phyloP scores from a whole-genome alignment of 2,888 invertebrate genomes.

The Heliothis peltigera region DNA sequence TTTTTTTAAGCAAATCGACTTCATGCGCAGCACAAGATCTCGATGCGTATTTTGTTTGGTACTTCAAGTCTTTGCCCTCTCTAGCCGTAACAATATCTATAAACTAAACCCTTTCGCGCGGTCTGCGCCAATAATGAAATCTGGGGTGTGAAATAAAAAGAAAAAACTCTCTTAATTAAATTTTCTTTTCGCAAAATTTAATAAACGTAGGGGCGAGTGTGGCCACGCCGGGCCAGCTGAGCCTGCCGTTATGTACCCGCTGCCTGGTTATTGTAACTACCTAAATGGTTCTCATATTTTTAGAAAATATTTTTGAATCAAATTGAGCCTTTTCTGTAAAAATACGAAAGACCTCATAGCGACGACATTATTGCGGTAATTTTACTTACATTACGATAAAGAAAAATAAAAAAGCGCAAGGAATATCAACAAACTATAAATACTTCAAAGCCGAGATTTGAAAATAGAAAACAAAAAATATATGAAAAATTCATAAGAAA shows the following conservation, averaged over 20 bases:
- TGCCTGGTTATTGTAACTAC: conserved; percentile 31
- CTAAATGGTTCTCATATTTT: conserved; percentile 22
- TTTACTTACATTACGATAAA: not conserved
- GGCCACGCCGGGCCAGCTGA: conserved; percentile 50
- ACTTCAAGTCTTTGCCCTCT: conserved; percentile 38
- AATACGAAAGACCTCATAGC: not conserved
- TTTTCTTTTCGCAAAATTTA: conserved; percentile 89
- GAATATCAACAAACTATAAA: not conserved
- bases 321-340: not conserved
- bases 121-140: conserved; percentile 87
- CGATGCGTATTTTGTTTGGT: not conserved
- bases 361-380: no score
- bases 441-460: not conserved
- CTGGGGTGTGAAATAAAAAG: conserved; percentile 89
- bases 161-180: conserved; percentile 89
- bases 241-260: conserved; percentile 27
- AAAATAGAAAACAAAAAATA: not conserved
- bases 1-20: not conserved
- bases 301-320: conserved; percentile 13
- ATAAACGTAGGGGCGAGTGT: conserved; percentile 80
- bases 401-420: not conserved
- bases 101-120: conserved; percentile 85
- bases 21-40: not conserved
- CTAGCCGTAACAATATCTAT: conserved; percentile 67
- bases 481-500: not conserved